A percentile compares a stretch with the other conserved stretches of the same genome.
These are phyloP conservation scores for Streptopelia turtur DNA, from an alignment of 2,797 vertebrate species.

Conservation along the genomic window DNA sequence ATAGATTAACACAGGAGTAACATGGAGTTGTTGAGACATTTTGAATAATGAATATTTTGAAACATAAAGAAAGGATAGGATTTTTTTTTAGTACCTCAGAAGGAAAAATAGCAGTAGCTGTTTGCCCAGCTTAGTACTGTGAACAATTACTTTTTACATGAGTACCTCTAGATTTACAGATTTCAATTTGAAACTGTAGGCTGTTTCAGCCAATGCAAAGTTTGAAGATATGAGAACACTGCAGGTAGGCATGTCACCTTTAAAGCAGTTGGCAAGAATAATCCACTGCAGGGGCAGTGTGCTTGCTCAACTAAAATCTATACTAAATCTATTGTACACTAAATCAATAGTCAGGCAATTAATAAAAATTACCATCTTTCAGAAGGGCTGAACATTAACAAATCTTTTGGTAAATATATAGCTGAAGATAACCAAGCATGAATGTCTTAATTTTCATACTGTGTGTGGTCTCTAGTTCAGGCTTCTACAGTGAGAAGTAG, in stretches of 20 bases:
- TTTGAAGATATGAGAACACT: neutral
- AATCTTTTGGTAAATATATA: neutral
- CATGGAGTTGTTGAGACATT: neutral
- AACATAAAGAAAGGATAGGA: neutral
- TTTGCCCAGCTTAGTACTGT: neutral
- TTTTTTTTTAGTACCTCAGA: neutral
- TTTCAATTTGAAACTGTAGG: neutral
- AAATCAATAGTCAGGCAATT: neutral
- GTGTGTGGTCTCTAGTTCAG: neutral
- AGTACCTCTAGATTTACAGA: neutral
- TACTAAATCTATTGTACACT: neutral
- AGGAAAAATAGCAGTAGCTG: neutral
- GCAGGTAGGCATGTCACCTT: neutral
- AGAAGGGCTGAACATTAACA: neutral
- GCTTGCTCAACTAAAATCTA: neutral
- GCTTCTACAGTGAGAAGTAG: neutral
- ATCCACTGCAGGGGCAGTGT: rapidly evolving
- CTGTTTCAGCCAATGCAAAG: neutral
- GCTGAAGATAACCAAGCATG: neutral
- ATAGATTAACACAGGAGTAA: neutral
- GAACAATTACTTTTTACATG: neutral
- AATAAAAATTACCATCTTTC: neutral
- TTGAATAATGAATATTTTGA: neutral
- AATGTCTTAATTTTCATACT: neutral
- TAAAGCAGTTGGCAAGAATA: neutral